Base-by-base conservation (phyloP, 2,888 invertebrate genomes). In the Synanthedon myopaeformis region DNA sequence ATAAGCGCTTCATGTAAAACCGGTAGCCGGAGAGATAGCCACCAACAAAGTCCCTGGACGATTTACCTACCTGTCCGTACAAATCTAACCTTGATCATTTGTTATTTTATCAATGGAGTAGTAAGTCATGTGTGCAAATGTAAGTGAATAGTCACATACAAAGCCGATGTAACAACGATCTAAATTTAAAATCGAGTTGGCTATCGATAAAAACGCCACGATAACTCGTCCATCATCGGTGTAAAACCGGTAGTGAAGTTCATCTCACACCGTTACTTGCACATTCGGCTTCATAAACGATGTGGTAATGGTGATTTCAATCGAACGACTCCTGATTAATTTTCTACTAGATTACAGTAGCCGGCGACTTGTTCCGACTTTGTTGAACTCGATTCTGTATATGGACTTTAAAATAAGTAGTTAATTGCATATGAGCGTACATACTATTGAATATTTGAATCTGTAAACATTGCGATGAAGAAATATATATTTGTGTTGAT, bases 181-280 rank as follows among this genome's bases (percentile, higher is more conserved):
- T 45, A 12, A 45, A 35, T 35, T 35, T 35, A 45, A 45, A 45
- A 45, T 12, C 12, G 14, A 45, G 45, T 57, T 64, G 72, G 70
- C 73, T 70, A 74, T 72, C 64, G 74, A 81, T 80, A 81, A 82
- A 79, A 45, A 14, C 45, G 10, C n/a, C 45, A 64, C 61, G 70
- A 72, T 85, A 82, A 81, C 81, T 76, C 80, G 77, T 66, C 64
- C 61, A 64, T 49, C 61, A 64, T 58, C 60, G 55, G 61, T 59
- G 85, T 84, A 86, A 86, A 86, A 84, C 86, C 85, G 84, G 85
- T 86, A 86, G 85, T 71, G 69, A 65, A 67, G 70, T 70, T 70
- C 76, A 79, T 82, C 79, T 75, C 72, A 70, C 70, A 77, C 79
- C 85, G 80, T 84, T 84, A 82, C 76, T 70, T 72, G 74, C 83